Evolutionary conservation across 2,113 vertebrate species (phyloP).

Genomic region (Lichenostomus cassidix): DNA sequence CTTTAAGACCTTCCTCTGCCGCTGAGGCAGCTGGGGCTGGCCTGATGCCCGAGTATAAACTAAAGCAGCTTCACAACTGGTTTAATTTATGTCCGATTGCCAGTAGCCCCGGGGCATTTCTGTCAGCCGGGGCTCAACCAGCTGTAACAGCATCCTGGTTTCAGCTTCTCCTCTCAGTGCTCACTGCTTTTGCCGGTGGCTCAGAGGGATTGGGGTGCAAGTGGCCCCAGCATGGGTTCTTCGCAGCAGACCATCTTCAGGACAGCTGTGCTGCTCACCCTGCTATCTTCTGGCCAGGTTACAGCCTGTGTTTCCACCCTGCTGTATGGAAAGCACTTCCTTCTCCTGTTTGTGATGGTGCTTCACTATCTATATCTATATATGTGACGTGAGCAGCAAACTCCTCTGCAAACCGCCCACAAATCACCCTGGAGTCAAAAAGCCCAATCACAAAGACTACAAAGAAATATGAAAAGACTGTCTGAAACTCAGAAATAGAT

Average conservation of each 20-base stretch:
- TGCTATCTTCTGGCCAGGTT: neutral
- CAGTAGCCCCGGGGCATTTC: slow-evolving; percentile 14
- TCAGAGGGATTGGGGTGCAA: neutral
- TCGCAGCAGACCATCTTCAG: neutral
- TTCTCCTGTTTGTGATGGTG: neutral
- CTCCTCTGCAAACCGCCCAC: slow-evolving; percentile 64
- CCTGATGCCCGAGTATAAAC: slow-evolving; percentile 5
- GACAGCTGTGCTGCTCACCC: neutral
- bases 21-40: slow-evolving; percentile 36
- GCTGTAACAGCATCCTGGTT: slow-evolving; percentile 13
- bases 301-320: neutral
- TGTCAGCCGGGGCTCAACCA: slow-evolving; percentile 28
- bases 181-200: neutral
- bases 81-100: slow-evolving; percentile 52
- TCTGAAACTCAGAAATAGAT: slow-evolving; percentile 69
- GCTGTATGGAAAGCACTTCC: neutral
- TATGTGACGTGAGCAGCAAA: neutral
- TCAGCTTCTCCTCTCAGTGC: neutral
- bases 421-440: slow-evolving; percentile 83
- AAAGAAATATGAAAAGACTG: slow-evolving; percentile 78
- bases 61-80: slow-evolving; percentile 29
- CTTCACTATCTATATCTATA: neutral
- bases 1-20: neutral
- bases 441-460: slow-evolving; percentile 84
- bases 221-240: rapidly evolving